Percentiles rank a stretch among this genome's conserved stretches.
Conservation (phyloP, 2,797 vertebrate species). For the Neostethus bicornis region DNA sequence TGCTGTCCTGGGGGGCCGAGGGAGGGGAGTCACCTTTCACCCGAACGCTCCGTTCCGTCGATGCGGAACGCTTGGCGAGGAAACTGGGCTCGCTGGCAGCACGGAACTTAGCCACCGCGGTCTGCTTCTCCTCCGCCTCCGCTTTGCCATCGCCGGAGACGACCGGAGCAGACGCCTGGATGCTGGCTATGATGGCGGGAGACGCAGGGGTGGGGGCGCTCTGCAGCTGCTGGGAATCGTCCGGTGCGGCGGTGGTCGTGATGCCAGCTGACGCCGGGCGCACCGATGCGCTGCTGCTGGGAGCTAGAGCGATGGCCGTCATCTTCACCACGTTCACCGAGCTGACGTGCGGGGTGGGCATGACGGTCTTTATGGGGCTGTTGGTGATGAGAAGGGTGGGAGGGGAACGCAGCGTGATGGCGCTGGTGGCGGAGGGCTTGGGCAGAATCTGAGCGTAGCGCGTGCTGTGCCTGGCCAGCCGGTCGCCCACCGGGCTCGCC, state of each 20-base stretch:
- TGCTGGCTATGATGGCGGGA: constrained; percentile 76
- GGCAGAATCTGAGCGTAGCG: constrained; percentile 96
- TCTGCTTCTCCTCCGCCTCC: constrained; percentile 83
- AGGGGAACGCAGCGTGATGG: constrained; percentile 96
- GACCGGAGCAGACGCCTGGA: constrained; percentile 47
- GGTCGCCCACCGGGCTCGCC: constrained; percentile 94
- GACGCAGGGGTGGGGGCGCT: constrained; percentile 81
- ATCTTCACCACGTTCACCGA: constrained; percentile 98
- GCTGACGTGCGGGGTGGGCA: constrained; percentile 91
- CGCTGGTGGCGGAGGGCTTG: constrained; percentile 93
- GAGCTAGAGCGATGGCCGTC: constrained; percentile 95
- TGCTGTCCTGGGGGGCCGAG: constrained; percentile 82
- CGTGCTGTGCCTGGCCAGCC: constrained; percentile 86
- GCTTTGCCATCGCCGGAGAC: constrained; percentile 84
- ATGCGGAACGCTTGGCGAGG: constrained; percentile 82
- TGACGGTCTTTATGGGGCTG: constrained; percentile 98
- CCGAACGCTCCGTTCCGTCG: constrained; percentile 80
- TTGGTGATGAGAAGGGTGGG: constrained; percentile 97
- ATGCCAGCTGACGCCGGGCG: constrained; percentile 83
- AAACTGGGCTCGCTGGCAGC: constrained; percentile 83
- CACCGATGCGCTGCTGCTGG: constrained; percentile 81
- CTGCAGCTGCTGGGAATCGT: constrained; percentile 85
- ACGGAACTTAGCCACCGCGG: constrained; percentile 82
- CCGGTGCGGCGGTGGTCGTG: constrained; percentile 71
- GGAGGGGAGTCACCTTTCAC: constrained; percentile 84